Evolutionary conservation across 2,888 invertebrate genomes (phyloP).

Genomic region (Charanyca ferruginea): DNA sequence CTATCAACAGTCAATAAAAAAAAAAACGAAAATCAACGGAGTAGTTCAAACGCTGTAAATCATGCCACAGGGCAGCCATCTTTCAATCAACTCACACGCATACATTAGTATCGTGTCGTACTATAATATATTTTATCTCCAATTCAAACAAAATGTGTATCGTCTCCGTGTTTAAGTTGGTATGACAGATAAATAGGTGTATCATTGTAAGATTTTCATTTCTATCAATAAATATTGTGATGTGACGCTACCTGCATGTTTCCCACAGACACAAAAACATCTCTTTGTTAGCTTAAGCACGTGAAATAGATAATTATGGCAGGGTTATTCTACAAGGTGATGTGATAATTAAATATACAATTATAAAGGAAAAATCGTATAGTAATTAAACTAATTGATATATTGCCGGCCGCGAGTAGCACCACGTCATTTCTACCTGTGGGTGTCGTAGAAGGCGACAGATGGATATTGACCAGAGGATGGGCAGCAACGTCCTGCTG

Average conservation of each 20-base stretch:
- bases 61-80: too few species aligned
- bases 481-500: too few species aligned
- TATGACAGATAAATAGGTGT: slow-evolving; percentile 40
- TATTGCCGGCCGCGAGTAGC: too few species aligned
- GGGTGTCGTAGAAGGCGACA: too few species aligned
- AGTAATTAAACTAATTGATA: neutral
- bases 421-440: too few species aligned
- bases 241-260: slow-evolving; percentile 36
- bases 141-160: neutral
- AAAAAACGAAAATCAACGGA: too few species aligned
- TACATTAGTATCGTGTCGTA: slow-evolving; percentile 32
- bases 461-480: too few species aligned
- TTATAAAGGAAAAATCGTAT: neutral
- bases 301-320: slow-evolving; percentile 16
- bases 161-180: slow-evolving; percentile 10
- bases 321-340: slow-evolving; percentile 39
- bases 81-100: slow-evolving; percentile 24
- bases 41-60: too few species aligned
- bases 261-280: slow-evolving; percentile 38
- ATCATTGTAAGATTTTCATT: slow-evolving; percentile 49
- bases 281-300: slow-evolving; percentile 33
- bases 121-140: slow-evolving; percentile 25
- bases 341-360: neutral
- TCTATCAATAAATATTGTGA: slow-evolving; percentile 42
- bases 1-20: too few species aligned